phyloP scores from a whole-genome alignment of 2,888 invertebrate species.

The Andrena hattorfiana region DNA sequence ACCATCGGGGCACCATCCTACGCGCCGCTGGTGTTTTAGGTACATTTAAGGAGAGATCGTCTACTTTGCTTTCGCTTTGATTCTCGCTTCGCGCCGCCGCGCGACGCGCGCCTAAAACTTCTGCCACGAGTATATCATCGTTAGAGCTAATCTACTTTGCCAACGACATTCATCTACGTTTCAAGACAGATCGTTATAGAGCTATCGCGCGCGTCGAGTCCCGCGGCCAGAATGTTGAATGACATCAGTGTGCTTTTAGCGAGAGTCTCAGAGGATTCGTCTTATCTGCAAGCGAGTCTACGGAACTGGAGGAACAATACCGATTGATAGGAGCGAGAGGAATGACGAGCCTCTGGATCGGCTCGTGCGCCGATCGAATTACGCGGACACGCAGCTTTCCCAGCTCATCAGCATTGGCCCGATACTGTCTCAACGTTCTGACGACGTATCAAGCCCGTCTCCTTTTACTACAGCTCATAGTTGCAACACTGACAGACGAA shows the following conservation, averaged over 20 bases:
- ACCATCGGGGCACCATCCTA: neutral
- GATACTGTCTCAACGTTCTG: neutral
- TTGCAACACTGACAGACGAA: neutral
- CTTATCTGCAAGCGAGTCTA: slow-evolving; percentile 42
- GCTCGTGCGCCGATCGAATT: neutral
- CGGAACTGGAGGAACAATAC: slow-evolving; percentile 52
- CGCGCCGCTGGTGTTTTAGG: neutral
- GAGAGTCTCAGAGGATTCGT: slow-evolving; percentile 15
- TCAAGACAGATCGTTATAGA: slow-evolving; percentile 57
- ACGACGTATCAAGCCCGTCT: no score
- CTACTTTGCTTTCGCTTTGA: slow-evolving; percentile 47
- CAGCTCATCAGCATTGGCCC: neutral
- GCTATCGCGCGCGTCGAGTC: slow-evolving; percentile 50
- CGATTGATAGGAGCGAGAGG: slow-evolving; percentile 32
- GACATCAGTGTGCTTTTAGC: slow-evolving; percentile 4
- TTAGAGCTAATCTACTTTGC: slow-evolving; percentile 56
- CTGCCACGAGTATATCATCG: slow-evolving; percentile 50
- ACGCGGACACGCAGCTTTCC: neutral
- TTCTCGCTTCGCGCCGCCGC: slow-evolving; percentile 30
- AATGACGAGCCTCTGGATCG: slow-evolving; percentile 26
- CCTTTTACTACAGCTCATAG: neutral
- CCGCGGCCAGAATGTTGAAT: slow-evolving; percentile 21
- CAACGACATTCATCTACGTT: slow-evolving; percentile 58
- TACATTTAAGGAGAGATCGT: slow-evolving; percentile 26
- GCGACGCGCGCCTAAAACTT: slow-evolving; percentile 48